Percentiles rank a stretch among this genome's conserved stretches.
Conservation (phyloP, 2,797 vertebrate species). For the Enteromius fasciolatus region DNA sequence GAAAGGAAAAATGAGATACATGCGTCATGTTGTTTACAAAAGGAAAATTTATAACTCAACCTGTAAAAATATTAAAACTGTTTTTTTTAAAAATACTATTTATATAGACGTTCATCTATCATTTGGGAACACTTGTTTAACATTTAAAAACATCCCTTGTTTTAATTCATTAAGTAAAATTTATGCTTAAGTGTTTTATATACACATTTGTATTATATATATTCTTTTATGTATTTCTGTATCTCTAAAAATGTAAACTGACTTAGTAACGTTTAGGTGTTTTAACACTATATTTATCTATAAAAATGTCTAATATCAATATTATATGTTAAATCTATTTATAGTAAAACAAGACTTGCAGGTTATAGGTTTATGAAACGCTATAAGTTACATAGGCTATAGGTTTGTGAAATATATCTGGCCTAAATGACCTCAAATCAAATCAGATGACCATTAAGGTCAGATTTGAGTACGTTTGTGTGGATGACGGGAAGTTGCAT, state of each 20-base stretch:
- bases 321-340: neutral
- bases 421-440: conserved; percentile 2
- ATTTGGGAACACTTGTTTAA: conserved; percentile 11
- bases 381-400: neutral
- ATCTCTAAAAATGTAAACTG: neutral
- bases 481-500: neutral
- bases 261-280: neutral
- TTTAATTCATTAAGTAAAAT: neutral
- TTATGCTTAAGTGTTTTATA: neutral
- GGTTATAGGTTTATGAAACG: neutral
- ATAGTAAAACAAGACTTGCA: neutral
- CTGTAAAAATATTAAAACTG: neutral
- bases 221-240: neutral
- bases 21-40: conserved; percentile 12
- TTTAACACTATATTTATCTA: neutral
- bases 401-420: neutral
- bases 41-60: neutral
- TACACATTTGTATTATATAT: neutral
- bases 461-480: neutral
- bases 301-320: neutral
- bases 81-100: neutral
- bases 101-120: neutral
- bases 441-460: conserved; percentile 6
- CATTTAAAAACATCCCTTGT: neutral
- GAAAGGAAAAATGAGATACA: conserved; percentile 14